Base-by-base conservation (phyloP, 1,140 invertebrate species). In the Drosophila cardini region DNA sequence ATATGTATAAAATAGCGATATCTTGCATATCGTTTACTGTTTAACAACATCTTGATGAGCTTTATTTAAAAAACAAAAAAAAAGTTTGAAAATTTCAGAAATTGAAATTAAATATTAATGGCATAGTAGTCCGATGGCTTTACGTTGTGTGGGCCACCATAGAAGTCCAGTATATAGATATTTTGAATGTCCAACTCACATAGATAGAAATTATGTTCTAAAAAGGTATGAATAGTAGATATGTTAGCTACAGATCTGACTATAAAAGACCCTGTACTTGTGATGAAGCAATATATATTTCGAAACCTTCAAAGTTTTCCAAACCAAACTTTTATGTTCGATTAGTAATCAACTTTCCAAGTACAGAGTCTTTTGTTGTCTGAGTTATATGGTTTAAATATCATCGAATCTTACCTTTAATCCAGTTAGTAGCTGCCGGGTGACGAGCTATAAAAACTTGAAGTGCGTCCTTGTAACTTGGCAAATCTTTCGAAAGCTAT, bases 171-270 rank as follows among this genome's bases (percentile, higher is more conserved):
- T 61, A 97, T 94, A 26, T 93, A 94, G 48, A 97, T 95, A 75
- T 95, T 93, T 9, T 92, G 91, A 26, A 97, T 96, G 46, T 95
- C 93, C 77, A 97, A 72, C 92, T 96, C 96, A 0, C 95, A 95
- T 13, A 97, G 94, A 77, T 95, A 96, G 92, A 96, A 97, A 13
- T 94, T 92, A 92, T 97, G 96, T 86, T 94, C 95, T 96, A 86
- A 36, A 40, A 1, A 8, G 40, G 9, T 9, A 11, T 55, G 10
- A 2, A 32, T 34, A 34, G 3, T 34, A 36, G 26, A 2, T 6
- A 32, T 5, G 48, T 52, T 11, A 38, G 7, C 1, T 0, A 9
- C n/a, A n/a, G n/a, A n/a, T n/a, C n/a, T n/a, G n/a, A n/a, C n/a
- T n/a, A n/a, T n/a, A n/a, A n/a, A n/a, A n/a, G n/a, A n/a, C n/a